Evolutionary conservation across 2,888 invertebrate species (phyloP).

Genomic region (Pandemis cinnamomeana): DNA sequence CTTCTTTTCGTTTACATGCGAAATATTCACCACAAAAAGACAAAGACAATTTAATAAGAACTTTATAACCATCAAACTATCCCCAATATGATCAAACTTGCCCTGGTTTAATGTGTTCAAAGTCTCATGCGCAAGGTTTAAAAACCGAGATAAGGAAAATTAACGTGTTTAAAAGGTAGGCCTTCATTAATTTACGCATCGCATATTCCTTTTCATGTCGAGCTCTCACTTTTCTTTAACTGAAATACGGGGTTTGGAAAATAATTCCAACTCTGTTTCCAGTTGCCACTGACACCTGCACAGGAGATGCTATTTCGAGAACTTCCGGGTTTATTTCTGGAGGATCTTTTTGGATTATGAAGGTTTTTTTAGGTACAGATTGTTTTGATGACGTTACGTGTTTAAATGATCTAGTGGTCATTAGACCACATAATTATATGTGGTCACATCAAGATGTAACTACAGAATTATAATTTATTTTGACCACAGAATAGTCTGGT

Average conservation of each 20-base stretch:
- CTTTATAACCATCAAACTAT: no score
- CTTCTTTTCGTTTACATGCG: no score
- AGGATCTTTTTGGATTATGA: neutral
- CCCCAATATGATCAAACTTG: neutral
- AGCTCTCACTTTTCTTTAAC: neutral
- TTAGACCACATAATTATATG: no score
- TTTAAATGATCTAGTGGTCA: no score
- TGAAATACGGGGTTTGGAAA: neutral
- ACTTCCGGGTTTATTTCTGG: slow-evolving; percentile 4
- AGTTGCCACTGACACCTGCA: neutral
- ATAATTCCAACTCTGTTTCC: slow-evolving; percentile 5
- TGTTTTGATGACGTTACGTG: neutral
- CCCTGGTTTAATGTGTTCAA: no score
- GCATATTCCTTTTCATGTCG: slow-evolving; percentile 4
- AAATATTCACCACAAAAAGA: no score
- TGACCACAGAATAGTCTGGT: no score
- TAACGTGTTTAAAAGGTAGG: slow-evolving; percentile 7
- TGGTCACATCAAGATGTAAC: no score
- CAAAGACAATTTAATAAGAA: no score
- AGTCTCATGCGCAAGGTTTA: slow-evolving; percentile 5
- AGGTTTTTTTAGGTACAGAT: neutral
- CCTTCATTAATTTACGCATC: slow-evolving; percentile 22
- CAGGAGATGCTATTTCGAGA: neutral
- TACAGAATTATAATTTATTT: no score
- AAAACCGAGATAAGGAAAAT: slow-evolving; percentile 4